phyloP scores from a whole-genome alignment of 2,888 invertebrate species.

The Orchesellides sinensis region DNA sequence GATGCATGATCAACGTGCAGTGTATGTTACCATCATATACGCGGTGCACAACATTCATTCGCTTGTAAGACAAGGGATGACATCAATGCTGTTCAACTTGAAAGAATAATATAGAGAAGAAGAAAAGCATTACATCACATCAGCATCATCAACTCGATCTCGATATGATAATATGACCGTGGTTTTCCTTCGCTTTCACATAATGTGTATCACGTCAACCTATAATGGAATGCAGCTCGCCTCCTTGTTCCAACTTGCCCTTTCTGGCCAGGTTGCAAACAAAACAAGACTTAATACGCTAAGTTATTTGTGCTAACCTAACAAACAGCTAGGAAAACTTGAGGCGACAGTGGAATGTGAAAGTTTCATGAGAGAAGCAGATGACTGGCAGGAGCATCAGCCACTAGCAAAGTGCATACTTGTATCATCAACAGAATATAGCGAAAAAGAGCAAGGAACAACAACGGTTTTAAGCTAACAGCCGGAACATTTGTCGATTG shows the following conservation, averaged over 20 bases:
- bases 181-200: no score
- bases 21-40: no score
- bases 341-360: constrained; percentile 63
- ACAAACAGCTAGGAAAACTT: constrained; percentile 57
- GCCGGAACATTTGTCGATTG: constrained; percentile 56
- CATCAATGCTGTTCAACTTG: not conserved
- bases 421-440: no score
- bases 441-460: constrained; percentile 14
- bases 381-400: constrained; percentile 62
- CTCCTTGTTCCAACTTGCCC: constrained; percentile 19
- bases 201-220: constrained; percentile 7
- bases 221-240: constrained; percentile 27
- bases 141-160: not conserved
- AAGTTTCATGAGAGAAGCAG: constrained; percentile 60
- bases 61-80: not conserved
- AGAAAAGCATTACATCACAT: not conserved
- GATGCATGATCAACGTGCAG: no score
- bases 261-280: constrained; percentile 52
- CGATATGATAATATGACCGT: not conserved
- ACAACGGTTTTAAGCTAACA: constrained; percentile 18
- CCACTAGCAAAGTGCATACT: no score
- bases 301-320: constrained; percentile 39
- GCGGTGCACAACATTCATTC: no score
- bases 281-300: constrained; percentile 49
- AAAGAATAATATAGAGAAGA: not conserved